These are phyloP conservation scores for Psephotus haematonotus DNA, from an alignment of 2,113 vertebrate species.

Conservation along the genomic window DNA sequence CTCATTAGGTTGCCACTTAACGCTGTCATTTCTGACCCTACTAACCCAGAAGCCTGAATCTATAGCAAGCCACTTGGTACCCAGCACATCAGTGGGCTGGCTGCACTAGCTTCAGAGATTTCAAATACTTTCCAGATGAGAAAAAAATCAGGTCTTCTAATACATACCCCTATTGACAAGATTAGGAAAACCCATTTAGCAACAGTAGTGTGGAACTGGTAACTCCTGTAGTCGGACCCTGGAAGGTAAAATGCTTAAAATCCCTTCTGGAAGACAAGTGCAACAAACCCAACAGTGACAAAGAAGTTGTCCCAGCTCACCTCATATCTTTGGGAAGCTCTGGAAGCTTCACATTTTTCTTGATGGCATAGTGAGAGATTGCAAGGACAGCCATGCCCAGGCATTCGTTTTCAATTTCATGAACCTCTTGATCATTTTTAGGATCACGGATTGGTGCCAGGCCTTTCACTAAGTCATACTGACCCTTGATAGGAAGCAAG, in stretches of 20 bases:
- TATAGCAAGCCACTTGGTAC: background rate
- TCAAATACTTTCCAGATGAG: background rate
- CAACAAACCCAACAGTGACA: background rate
- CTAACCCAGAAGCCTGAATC: background rate
- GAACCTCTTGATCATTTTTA: slow-evolving; percentile 83
- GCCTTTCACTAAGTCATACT: slow-evolving; percentile 90
- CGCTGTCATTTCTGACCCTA: background rate
- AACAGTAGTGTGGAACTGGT: background rate
- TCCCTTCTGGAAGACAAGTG: background rate
- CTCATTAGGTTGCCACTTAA: background rate
- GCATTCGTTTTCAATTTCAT: slow-evolving; percentile 96
- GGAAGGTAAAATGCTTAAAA: background rate
- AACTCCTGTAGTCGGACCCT: background rate
- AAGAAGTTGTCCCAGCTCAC: slow-evolving; percentile 48
- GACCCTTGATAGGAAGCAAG: slow-evolving; percentile 76
- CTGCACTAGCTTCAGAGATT: background rate
- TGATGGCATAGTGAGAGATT: slow-evolving; percentile 88
- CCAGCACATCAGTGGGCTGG: background rate
- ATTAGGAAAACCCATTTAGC: background rate
- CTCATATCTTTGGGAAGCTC: slow-evolving; percentile 86
- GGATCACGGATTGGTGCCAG: slow-evolving; percentile 84
- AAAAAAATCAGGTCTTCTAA: background rate
- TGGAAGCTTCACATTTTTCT: slow-evolving; percentile 71
- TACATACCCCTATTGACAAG: background rate
- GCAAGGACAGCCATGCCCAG: slow-evolving; percentile 97